phyloP scores from a whole-genome alignment of 2,113 vertebrate genomes.

The Paracyprichromis sp. region DNA sequence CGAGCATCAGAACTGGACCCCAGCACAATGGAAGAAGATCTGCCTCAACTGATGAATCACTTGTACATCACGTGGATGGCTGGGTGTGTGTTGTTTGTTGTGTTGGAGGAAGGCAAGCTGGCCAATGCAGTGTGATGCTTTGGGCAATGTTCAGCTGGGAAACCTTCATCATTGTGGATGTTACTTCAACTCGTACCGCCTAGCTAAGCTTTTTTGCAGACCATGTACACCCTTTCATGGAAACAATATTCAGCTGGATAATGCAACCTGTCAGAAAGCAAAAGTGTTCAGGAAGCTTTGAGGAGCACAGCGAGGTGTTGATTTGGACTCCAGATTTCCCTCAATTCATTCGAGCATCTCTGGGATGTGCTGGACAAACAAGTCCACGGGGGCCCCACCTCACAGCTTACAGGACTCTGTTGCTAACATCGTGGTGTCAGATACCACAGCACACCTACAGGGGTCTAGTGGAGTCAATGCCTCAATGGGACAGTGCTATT shows the following conservation, averaged over 20 bases:
- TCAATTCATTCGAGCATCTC: rapidly evolving
- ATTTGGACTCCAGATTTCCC: neutral
- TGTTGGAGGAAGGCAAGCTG: neutral
- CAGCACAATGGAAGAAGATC: neutral
- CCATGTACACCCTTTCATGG: rapidly evolving
- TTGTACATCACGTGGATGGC: neutral
- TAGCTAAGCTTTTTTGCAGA: neutral
- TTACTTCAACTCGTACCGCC: rapidly evolving
- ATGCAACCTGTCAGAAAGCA: neutral
- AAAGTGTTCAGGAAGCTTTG: neutral
- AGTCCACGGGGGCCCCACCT: neutral
- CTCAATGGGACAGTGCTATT: neutral
- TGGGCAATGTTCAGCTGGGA: neutral
- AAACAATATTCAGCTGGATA: neutral
- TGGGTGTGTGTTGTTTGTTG: neutral
- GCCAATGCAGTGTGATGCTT: neutral
- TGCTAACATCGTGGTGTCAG: neutral
- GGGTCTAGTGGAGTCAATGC: neutral
- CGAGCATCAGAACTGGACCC: neutral
- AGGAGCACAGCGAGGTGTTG: neutral
- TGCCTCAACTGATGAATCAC: neutral
- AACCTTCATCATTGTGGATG: neutral
- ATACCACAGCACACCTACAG: neutral
- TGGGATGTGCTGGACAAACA: neutral
- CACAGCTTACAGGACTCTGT: neutral